phyloP scores from a whole-genome alignment of 2,888 invertebrate genomes.

The Julus scandinavius region DNA sequence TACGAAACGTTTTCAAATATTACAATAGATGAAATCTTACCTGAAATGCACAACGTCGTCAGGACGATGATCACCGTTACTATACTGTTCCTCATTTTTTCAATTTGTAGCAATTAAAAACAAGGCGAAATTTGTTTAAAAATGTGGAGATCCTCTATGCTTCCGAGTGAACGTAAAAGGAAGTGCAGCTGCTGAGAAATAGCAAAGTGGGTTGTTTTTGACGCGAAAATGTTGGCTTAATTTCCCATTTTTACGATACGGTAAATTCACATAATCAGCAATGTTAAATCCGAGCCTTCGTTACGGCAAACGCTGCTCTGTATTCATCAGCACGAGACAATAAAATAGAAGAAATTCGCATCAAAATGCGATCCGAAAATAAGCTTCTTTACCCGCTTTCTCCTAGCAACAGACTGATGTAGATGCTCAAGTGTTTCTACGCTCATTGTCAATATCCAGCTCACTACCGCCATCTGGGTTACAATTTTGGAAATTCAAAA shows the following conservation, averaged over 20 bases:
- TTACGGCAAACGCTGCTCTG: background rate
- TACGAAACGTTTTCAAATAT: background rate
- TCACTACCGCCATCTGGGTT: background rate
- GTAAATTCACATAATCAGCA: slow-evolving; percentile 34
- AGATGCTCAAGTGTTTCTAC: background rate
- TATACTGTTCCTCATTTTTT: slow-evolving; percentile 16
- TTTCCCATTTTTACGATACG: slow-evolving; percentile 31
- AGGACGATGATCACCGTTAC: background rate
- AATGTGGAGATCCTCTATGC: background rate
- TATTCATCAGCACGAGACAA: slow-evolving; percentile 26
- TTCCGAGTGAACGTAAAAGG: background rate
- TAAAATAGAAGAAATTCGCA: background rate
- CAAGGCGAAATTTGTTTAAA: background rate
- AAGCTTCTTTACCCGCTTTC: background rate
- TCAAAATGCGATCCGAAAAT: background rate
- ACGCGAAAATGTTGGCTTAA: background rate
- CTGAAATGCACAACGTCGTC: background rate
- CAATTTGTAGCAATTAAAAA: background rate
- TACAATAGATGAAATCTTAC: background rate
- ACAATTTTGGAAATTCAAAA: background rate
- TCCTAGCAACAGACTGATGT: slow-evolving; percentile 30
- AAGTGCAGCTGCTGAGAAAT: background rate
- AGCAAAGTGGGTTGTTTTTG: background rate
- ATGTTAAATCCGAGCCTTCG: background rate
- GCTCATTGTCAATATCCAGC: background rate